These are phyloP conservation scores for Gisinianus flammeolus DNA, from an alignment of 2,888 invertebrate species.

Conservation along the genomic window DNA sequence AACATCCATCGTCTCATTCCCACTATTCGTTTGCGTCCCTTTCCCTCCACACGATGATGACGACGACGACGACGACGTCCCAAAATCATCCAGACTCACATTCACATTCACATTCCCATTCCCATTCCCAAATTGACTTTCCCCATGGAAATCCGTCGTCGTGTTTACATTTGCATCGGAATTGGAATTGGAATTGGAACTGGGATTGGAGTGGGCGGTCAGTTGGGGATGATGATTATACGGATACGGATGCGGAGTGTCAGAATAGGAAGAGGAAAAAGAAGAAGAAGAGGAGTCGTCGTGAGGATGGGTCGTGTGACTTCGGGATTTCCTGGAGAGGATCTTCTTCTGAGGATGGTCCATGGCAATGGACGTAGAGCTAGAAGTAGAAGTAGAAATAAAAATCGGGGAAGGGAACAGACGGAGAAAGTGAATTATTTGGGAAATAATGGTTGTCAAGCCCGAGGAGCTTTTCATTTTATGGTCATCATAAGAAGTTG, in stretches of 20 bases:
- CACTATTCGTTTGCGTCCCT: neutral
- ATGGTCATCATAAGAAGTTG: neutral
- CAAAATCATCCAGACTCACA: no score
- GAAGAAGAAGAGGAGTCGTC: neutral
- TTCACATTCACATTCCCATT: no score
- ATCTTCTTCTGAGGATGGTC: neutral
- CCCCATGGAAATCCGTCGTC: neutral
- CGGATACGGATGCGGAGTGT: no score
- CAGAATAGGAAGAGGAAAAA: neutral
- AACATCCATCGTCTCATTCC: neutral
- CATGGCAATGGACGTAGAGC: neutral
- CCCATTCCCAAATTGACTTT: no score
- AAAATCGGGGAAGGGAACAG: neutral
- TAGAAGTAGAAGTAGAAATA: neutral
- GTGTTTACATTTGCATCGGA: neutral
- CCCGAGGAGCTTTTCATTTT: neutral
- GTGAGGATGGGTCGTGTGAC: neutral
- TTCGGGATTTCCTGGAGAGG: neutral
- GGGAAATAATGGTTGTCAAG: neutral
- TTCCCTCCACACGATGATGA: neutral
- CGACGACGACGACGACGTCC: no score
- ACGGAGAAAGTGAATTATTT: slow-evolving; percentile 13
- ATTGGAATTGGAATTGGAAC: neutral
- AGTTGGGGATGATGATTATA: neutral
- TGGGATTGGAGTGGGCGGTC: neutral